phyloP scores from a whole-genome alignment of 1,140 invertebrate species.

The Bombus cullumanus region DNA sequence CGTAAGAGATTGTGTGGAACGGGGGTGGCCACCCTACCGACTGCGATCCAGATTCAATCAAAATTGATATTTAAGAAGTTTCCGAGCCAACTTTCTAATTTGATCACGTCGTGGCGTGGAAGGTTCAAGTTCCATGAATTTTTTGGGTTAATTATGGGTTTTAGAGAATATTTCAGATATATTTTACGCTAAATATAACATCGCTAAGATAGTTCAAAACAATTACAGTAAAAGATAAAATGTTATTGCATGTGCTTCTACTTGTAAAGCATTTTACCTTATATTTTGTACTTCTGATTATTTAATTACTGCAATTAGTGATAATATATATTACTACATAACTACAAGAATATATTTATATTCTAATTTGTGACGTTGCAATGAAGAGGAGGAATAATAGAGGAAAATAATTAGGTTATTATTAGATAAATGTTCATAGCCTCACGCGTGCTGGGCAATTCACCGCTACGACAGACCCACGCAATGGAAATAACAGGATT shows the following conservation, averaged over 20 bases:
- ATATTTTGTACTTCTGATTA: too few species aligned
- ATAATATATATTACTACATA: neutral
- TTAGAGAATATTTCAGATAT: neutral
- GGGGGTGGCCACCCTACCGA: neutral
- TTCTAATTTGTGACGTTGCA: neutral
- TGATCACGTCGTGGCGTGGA: neutral
- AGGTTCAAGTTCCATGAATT: neutral
- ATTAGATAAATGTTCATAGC: neutral
- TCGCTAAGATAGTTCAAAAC: too few species aligned
- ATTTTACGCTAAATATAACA: neutral
- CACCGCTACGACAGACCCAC: neutral
- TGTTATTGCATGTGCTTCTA: too few species aligned
- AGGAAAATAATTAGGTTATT: neutral
- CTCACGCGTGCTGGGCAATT: too few species aligned
- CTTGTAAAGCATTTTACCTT: neutral
- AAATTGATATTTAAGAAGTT: conserved; percentile 1
- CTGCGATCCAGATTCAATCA: neutral
- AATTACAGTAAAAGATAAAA: too few species aligned
- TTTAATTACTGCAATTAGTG: neutral
- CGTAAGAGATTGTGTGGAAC: neutral
- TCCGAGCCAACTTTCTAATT: neutral
- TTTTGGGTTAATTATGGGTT: neutral
- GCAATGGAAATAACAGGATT: neutral
- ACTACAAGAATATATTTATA: neutral
- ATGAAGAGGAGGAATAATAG: neutral